Evolutionary conservation across 2,888 invertebrate species (phyloP), one percentile per base, ranked within the genome.

Genomic region (Busseola fusca): DNA sequence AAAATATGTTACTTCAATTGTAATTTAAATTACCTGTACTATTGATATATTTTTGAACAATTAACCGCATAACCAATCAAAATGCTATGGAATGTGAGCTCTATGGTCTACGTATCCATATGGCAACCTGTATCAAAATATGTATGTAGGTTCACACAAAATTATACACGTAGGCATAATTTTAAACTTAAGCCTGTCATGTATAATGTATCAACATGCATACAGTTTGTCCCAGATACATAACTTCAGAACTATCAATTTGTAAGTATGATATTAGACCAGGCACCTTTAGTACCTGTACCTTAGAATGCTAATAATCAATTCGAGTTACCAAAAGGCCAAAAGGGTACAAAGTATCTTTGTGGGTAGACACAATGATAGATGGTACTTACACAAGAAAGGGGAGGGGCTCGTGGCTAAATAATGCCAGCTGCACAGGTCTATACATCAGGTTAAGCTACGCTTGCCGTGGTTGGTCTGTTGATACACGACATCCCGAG

Each of bases 141-240:
- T 57, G 56, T 76, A 69, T 66, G 42, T 69, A 66, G 48, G 70
- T 63, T 56, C 37, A 63, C 18, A 18, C n/a, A 52, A 40, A 57
- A 69, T 69, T 66, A 75, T 66, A 80, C 80, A n/a, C 27, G 63
- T 45, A 79, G 34, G 60, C 75, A 64, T 52, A 48, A 58, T 30
- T 81, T 59, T 34, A 62, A 64, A 62, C 56, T 80, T 74, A 81
- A 81, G 81, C 75, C 48, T 68, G 57, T 50, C 75, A 82, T 82
- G 71, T 82, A 82, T 77, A 67, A 82, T 84, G 84, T 82, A 82
- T 83, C 54, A 64, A 78, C 67, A 64, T 50, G 52, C 72, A 74
- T 69, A 64, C 67, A 77, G 81, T 65, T 69, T 72, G 84, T 69
- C 83, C 83, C 18, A 82, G 72, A 71, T 83, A 72, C 83, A 83